Evolutionary conservation across 2,113 vertebrate species (phyloP), one percentile per base, ranked within the genome.

Genomic region (Herpailurus yagouaroundi): DNA sequence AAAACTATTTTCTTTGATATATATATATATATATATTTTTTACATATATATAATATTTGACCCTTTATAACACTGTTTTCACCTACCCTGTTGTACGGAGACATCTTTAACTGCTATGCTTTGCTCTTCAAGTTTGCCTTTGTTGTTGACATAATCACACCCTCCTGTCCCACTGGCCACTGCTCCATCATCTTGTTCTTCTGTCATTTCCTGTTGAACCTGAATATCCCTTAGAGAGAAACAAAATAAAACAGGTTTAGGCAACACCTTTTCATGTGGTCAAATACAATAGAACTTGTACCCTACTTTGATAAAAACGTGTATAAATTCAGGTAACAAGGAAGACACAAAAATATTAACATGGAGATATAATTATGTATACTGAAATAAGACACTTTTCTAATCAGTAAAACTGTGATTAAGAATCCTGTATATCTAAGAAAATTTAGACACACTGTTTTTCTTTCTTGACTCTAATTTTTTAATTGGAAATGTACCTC

Each of bases 101-200:
- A 50, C 25, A 41, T 81, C 48, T 81, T 86, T 92, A 63, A 84
- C 41, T 29, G 27, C 25, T 91, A 55, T 25, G 15, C 12, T 82
- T 23, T 52, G 13, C 29, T 85, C 15, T 77, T 76, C 21, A 79
- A 38, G 48, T 63, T 64, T 66, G 2, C 29, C 71, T 94, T 31
- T 87, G 29, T 66, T 60, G 60, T 92, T 89, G 92, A 63, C n/a
- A 73, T 23, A 41, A 81, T 85, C 80, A 73, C 21, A 52, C 3
- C 3, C 7, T 89, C 18, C 38, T 38, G 13, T 33, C n/a, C 14
- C 0, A 0, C 31, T 6, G 95, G 2, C 79, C 45, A 16, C 27
- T 16, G 50, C 25, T 33, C 50, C 10, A 64, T 60, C 23, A 50
- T 55, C 9, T 41, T 4, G 4, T 36, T 48, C 45, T 66, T 45